Evolutionary conservation across 2,797 vertebrate genomes (phyloP), one percentile per base, ranked within the genome.

Genomic region (Sarcophilus harrisii): DNA sequence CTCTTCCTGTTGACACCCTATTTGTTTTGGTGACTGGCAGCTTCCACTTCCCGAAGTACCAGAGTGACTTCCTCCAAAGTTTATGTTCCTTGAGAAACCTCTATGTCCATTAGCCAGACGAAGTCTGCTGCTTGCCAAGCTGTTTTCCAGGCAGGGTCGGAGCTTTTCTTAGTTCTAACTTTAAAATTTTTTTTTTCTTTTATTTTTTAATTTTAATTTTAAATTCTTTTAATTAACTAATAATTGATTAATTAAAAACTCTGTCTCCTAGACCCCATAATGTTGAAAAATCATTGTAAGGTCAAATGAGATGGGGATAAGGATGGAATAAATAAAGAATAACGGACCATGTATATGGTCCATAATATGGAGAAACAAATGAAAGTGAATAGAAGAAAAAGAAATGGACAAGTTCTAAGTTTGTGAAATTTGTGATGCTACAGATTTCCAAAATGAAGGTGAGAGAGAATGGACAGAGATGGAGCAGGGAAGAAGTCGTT

Each of bases 1-100:
- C 58, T 91, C 13, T 45, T 49, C 5, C 10, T 0, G 0, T 95
- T 97, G 96, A 89, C 28, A 93, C 54, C 90, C 93, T 60, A 5
- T 6, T 94, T 95, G 90, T 97, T 93, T 93, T 93, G 45, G 0
- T 81, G 58, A 94, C 62, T 96, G 96, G 91, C 45, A 90, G 52
- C 52, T 62, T 12, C 29, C 95, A n/a, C 49, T 73, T 89, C 4
- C 38, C 57, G 4, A 24, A 0, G 27, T 27, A 3, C 0, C 90
- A 38, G 3, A 59, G 5, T 24, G 45, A 89, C 94, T 92, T 94
- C 87, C 45, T 92, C 38, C 54, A 55, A 93, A 95, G 91, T 92
- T 95, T 0, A 6, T 9, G 30, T 87, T 29, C n/a, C 93, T 57
- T 57, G 12, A 96, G 95, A 96, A 97, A 96, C 57, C 30, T n/a